Evolutionary conservation across 1,140 invertebrate species (phyloP).

Genomic region (Aphis gossypii): DNA sequence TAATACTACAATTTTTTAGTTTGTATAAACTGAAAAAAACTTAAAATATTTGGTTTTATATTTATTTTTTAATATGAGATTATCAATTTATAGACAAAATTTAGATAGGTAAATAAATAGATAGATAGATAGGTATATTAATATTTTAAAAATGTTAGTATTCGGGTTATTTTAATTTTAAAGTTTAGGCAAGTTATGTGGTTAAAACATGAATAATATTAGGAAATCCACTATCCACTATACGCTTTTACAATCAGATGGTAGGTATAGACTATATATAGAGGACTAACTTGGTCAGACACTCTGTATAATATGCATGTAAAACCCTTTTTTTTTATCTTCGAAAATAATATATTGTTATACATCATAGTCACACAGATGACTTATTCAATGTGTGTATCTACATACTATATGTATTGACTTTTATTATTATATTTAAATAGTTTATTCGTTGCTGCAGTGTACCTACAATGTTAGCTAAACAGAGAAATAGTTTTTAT

Average conservation of each 20-base stretch:
- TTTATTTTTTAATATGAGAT: background rate
- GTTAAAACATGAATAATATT: background rate
- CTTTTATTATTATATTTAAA: background rate
- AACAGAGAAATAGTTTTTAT: background rate
- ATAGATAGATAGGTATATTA: background rate
- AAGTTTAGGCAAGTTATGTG: background rate
- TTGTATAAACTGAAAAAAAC: background rate
- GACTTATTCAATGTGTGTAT: slow-evolving; percentile 5
- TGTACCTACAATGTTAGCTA: background rate
- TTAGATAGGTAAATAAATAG: too few species aligned
- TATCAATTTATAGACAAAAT: background rate
- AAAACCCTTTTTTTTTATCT: background rate
- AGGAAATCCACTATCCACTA: too few species aligned
- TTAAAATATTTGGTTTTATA: background rate
- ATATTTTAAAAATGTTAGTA: background rate
- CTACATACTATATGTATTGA: background rate
- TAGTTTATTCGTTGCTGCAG: background rate
- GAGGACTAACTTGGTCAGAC: background rate
- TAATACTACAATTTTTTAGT: background rate
- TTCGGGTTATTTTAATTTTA: background rate
- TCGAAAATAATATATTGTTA: background rate
- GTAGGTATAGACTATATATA: too few species aligned
- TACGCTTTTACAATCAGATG: too few species aligned
- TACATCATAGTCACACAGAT: background rate
- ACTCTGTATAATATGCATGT: background rate